Percentiles rank a stretch among this genome's conserved stretches.
Conservation (phyloP, 1,140 invertebrate genomes). For the Macrobrachium nipponense region DNA sequence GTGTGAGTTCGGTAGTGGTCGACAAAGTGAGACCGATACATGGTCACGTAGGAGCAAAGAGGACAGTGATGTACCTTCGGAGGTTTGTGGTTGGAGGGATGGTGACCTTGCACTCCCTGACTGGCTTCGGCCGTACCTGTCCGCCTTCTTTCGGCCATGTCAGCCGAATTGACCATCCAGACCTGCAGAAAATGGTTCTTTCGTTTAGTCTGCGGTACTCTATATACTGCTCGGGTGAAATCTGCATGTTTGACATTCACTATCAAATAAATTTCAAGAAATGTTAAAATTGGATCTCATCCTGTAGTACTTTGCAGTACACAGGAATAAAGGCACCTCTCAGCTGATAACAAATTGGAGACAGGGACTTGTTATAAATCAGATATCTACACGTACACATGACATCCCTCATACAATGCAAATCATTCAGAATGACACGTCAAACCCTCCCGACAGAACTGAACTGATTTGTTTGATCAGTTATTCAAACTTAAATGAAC, state of each 20-base stretch:
- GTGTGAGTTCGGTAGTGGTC: conserved; percentile 27
- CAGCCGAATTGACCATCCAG: conserved; percentile 32
- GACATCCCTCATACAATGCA: no score
- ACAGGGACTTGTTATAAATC: no score
- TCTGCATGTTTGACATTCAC: no score
- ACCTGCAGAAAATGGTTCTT: conserved; percentile 40
- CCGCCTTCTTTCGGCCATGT: neutral
- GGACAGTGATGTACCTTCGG: conserved; percentile 12
- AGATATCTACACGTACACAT: no score
- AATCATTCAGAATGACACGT: no score
- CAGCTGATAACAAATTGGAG: no score
- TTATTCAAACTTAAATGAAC: no score
- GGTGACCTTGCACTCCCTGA: neutral
- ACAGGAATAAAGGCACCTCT: no score
- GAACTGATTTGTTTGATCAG: no score
- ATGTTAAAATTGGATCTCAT: neutral
- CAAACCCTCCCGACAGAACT: no score
- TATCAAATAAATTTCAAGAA: neutral
- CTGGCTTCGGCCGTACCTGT: neutral
- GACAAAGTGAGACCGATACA: conserved; percentile 14
- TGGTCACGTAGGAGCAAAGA: conserved; percentile 37
- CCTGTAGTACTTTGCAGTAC: no score
- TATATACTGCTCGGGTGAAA: neutral
- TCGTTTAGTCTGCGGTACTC: conserved; percentile 21
- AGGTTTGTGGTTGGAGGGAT: neutral